Conservation (phyloP, 2,113 vertebrate genomes). For the Hippoglossus stenolepis region DNA sequence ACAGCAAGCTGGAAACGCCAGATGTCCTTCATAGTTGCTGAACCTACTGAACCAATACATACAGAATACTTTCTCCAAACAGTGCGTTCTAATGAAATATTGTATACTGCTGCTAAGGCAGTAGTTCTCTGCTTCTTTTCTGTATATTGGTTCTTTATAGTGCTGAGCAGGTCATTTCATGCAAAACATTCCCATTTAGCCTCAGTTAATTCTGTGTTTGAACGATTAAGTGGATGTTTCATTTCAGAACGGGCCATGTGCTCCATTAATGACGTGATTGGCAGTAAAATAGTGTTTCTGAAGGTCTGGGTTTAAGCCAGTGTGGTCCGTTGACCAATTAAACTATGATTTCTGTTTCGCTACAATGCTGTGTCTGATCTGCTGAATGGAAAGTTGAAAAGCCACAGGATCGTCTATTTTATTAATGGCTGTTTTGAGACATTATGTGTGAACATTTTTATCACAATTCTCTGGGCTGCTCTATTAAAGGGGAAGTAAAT, state of each 20-base stretch:
- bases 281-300: constrained; percentile 53
- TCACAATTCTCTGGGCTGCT: constrained; percentile 4
- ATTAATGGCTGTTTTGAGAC: constrained; percentile 13
- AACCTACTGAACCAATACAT: constrained; percentile 2
- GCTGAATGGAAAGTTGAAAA: constrained; percentile 36
- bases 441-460: background rate
- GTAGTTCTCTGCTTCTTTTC: constrained; percentile 4
- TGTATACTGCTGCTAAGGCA: background rate
- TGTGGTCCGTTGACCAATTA: constrained; percentile 37
- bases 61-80: constrained; percentile 24
- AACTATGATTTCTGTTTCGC: constrained; percentile 39
- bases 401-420: constrained; percentile 29
- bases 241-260: constrained; percentile 51
- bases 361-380: constrained; percentile 20
- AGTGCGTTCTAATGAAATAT: constrained; percentile 11
- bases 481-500: background rate
- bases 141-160: constrained; percentile 32
- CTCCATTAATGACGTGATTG: constrained; percentile 57
- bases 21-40: constrained; percentile 3
- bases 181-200: constrained; percentile 34
- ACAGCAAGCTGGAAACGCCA: constrained; percentile 5
- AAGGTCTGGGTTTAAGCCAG: constrained; percentile 38
- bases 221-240: constrained; percentile 42
- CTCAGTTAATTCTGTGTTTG: constrained; percentile 57
- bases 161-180: constrained; percentile 40